Base-by-base conservation (phyloP, 2,113 vertebrate species). In the Oxyura jamaicensis region DNA sequence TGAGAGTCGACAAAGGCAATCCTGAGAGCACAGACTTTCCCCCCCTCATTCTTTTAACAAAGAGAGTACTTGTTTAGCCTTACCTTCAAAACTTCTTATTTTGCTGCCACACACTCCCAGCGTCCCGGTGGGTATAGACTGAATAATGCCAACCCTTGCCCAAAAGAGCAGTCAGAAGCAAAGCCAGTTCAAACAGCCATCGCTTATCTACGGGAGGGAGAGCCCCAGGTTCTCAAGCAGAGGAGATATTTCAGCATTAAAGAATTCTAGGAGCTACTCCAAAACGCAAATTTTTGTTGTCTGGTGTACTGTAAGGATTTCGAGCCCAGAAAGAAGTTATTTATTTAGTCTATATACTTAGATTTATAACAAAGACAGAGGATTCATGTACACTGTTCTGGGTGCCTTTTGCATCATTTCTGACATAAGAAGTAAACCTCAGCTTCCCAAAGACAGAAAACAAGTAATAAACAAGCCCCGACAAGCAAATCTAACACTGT, bases 241-340 rank as follows among this genome's bases (percentile, higher is more conserved):
- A 91, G 58, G 55, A 85, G 92, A 83, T 55, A 84, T 92, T 96
- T 96, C 88, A 96, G 96, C 91, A 79, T 87, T 85, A 66, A 94
- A 91, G 94, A 94, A 95, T 96, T 93, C 88, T 91, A 93, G 88
- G 96, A 95, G 92, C 83, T 96, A 79, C 92, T 96, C 95, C 91
- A 97, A 97, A 84, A 93, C 59, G 1, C 77, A 94, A 66, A 66
- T 91, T 95, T 93, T 92, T 79, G 91, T 92, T 92, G 93, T 87
- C 96, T 96, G 81, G 77, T 89, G 74, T 59, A 83, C 62, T 74
- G 75, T 79, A 91, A 94, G 79, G 84, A 94, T 91, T 88, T 92
- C 52, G 76, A 96, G 91, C 71, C 88, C 93, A 95, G 92, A 92
- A 89, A 91, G 31, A 90, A 96, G 50, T 69, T 89, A 91, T 93